Base-by-base conservation (phyloP, 2,888 invertebrate genomes). In the Cataglyphis cursor region DNA sequence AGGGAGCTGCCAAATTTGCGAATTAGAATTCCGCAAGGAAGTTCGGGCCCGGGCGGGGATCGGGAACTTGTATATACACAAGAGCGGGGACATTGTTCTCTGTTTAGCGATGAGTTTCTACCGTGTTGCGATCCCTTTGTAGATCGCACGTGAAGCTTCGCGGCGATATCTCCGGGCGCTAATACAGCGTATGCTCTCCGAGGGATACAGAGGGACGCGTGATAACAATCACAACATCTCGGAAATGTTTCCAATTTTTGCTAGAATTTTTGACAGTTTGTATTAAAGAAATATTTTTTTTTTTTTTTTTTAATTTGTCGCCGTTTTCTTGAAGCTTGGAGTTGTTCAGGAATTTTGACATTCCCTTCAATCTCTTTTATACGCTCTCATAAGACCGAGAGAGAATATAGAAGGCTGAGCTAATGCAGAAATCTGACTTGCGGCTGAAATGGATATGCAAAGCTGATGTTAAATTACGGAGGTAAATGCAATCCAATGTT, bases 51-150 rank as follows among this genome's bases (percentile, higher is more conserved):
- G 70, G 31, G 68, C 73, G 61, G 61, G 10, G 68, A 75, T 75
- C 75, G 54, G 35, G 21, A 74, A 74, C 73, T 73, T 31, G 44
- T 15, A 41, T 15, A 41, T n/a, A 24, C 28, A 38, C 66, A 21
- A 28, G 76, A 28, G 76, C 76, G 41, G 10, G 10, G 70, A 70
- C 59, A 70, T 80, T 64, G 78, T 80, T 70, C 66, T 24, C 35
- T 59, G 78, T 59, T 80, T 48, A 48, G 35, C 70, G 28, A 41
- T 24, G 70, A 59, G 59, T 61, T 70, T 59, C 44, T 59, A 38
- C 38, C 28, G 38, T 44, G 70, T 70, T 70, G 21, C 35, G 78
- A 80, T 80, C 78, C 78, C 59, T 80, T 80, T 80, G 78, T 80
- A 70, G 70, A 80, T 70, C 78, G 44, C 24, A 80, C 59, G 18